Percentiles rank a stretch among this genome's conserved stretches.
phyloP scores from a whole-genome alignment of 2,888 invertebrate genomes.

The Philhelius pedissequus region DNA sequence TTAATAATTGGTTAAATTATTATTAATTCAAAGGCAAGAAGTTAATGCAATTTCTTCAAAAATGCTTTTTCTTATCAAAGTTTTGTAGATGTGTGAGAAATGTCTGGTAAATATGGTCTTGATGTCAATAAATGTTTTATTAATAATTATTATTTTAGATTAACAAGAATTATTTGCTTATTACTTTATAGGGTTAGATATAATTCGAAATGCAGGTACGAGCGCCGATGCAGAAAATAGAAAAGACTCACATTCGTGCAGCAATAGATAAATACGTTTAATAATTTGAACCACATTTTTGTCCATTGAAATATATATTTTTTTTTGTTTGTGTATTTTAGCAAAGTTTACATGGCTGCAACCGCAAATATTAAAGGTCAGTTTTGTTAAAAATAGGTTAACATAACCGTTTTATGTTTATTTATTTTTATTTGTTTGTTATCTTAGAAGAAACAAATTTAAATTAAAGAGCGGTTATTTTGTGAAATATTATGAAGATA shows the following conservation, averaged over 20 bases:
- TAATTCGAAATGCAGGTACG: not conserved
- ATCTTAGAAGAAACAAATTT: no score
- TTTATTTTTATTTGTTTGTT: no score
- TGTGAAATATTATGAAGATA: no score
- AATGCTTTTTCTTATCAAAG: not conserved
- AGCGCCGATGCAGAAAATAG: not conserved
- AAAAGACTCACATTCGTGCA: not conserved
- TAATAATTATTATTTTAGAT: not conserved
- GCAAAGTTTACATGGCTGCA: conserved; percentile 80
- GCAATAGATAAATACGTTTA: not conserved
- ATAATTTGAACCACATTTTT: not conserved
- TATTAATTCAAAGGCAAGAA: not conserved
- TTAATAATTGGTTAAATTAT: no score
- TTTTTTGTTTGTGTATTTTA: not conserved
- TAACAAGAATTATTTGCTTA: not conserved
- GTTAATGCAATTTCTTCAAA: not conserved
- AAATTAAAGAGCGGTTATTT: no score
- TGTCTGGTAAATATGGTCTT: not conserved
- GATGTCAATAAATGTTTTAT: not conserved
- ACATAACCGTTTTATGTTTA: no score
- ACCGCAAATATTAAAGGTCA: conserved; percentile 80
- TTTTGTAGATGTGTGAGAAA: not conserved
- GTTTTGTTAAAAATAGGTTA: no score
- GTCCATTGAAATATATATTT: not conserved
- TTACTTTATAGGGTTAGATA: not conserved